Percentiles rank a stretch among this genome's conserved stretches.
These are phyloP conservation scores for Diplodus sargus DNA, from an alignment of 2,797 vertebrate genomes.

Conservation along the genomic window DNA sequence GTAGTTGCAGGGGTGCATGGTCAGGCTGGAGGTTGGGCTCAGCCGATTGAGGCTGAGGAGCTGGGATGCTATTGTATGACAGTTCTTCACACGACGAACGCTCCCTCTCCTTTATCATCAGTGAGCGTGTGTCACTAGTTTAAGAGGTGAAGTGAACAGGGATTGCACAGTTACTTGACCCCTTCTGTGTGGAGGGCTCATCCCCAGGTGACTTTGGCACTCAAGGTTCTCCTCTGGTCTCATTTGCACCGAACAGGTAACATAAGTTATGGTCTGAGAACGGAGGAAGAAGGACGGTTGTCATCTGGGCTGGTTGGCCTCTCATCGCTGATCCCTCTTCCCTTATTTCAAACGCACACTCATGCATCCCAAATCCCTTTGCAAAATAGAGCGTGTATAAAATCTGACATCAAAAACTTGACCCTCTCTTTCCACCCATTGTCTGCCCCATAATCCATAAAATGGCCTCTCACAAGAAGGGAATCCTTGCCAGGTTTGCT, in stretches of 20 bases:
- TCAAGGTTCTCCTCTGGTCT: not conserved
- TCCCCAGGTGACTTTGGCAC: constrained; percentile 13
- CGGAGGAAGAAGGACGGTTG: not conserved
- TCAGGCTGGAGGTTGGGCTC: constrained; percentile 29
- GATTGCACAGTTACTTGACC: not conserved
- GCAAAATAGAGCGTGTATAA: not conserved
- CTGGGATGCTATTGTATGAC: not conserved
- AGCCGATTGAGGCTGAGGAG: not conserved
- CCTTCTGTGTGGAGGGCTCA: not conserved
- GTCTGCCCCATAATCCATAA: not conserved
- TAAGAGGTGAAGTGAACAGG: not conserved
- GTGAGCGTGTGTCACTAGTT: not conserved
- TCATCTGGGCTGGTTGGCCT: constrained; percentile 20
- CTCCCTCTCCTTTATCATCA: not conserved
- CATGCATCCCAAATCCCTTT: not conserved
- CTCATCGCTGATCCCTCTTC: constrained; percentile 3
- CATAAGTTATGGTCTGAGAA: not conserved
- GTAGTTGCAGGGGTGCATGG: constrained; percentile 25
- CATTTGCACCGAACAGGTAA: not conserved
- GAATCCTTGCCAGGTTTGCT: not conserved
- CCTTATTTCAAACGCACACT: not conserved
- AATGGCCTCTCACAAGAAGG: not conserved
- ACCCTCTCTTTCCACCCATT: not conserved
- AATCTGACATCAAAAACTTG: not conserved
- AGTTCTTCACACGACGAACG: not conserved